Evolutionary conservation across 2,888 invertebrate species (phyloP).

Genomic region (Coelogynopora nodosa): DNA sequence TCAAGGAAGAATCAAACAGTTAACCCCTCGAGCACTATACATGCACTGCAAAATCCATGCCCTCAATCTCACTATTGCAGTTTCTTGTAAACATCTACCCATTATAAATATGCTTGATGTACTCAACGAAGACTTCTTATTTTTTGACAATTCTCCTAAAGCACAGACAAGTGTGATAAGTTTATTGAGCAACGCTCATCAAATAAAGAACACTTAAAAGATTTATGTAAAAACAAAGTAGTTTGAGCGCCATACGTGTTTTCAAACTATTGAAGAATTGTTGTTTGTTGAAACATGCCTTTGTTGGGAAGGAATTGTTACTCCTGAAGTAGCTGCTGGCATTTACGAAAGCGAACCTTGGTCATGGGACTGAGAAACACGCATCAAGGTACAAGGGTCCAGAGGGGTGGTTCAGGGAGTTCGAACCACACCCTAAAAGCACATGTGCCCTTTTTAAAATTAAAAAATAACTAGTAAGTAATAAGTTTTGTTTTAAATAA

Average conservation of each 20-base stretch:
- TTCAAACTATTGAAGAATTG: conserved; percentile 23
- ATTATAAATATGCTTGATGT: background rate
- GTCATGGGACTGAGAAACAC: conserved; percentile 9
- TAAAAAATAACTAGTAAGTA: too few relatives aligned
- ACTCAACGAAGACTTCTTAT: conserved; percentile 10
- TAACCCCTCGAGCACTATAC: background rate
- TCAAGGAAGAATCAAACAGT: background rate
- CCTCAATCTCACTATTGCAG: conserved; percentile 22
- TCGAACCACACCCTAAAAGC: too few relatives aligned
- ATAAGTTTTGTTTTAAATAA: too few relatives aligned
- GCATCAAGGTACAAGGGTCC: background rate
- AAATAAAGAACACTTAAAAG: background rate
- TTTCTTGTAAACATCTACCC: conserved; percentile 7
- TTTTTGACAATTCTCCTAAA: background rate
- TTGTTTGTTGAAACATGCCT: conserved; percentile 19
- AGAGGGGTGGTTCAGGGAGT: too few relatives aligned
- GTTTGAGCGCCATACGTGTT: background rate
- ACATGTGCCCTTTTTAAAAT: too few relatives aligned
- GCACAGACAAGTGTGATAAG: background rate
- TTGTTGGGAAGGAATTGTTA: conserved; percentile 4
- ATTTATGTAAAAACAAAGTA: background rate
- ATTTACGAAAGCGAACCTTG: background rate
- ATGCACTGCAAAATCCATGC: conserved; percentile 23
- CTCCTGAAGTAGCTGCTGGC: background rate
- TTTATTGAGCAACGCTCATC: background rate